Percentiles rank a stretch among this genome's conserved stretches.
Conservation (phyloP, 2,888 invertebrate genomes). For the Philereme vetulata region DNA sequence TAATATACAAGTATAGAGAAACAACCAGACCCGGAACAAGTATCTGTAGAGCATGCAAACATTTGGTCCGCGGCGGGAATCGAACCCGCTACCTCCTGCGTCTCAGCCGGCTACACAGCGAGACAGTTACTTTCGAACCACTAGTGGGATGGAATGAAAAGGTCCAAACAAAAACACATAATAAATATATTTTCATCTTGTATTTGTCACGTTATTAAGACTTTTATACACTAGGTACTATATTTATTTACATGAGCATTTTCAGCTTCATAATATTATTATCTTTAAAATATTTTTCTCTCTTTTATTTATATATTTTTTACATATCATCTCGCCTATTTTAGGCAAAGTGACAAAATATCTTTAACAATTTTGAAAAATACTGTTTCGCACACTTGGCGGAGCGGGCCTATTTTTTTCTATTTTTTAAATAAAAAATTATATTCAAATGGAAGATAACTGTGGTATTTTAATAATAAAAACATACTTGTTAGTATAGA, state of each 20-base stretch:
- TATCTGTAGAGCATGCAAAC: too few species aligned
- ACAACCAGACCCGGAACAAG: too few species aligned
- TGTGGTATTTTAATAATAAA: conserved; percentile 8
- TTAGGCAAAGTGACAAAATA: conserved; percentile 77
- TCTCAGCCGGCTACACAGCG: too few species aligned
- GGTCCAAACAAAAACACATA: conserved; percentile 30
- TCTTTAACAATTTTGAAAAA: conserved; percentile 46
- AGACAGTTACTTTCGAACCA: not conserved
- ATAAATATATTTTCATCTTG: conserved; percentile 60
- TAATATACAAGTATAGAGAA: too few species aligned
- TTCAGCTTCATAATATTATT: conserved; percentile 77
- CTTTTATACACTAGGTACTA: conserved; percentile 75
- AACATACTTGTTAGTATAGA: conserved; percentile 26
- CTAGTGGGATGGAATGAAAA: not conserved
- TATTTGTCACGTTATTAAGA: conserved; percentile 80
- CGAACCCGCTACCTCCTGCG: too few species aligned
- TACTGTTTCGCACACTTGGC: conserved; percentile 45
- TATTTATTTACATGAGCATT: conserved; percentile 82
- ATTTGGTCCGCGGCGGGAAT: too few species aligned
- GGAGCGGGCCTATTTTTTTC: conserved; percentile 49
- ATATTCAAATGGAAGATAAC: conserved; percentile 13
- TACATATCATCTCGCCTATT: conserved; percentile 69
- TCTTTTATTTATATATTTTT: conserved; percentile 77
- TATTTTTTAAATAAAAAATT: conserved; percentile 1
- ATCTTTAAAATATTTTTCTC: conserved; percentile 80